Evolutionary conservation across 2,797 vertebrate genomes (phyloP), one percentile per base, ranked within the genome.

Genomic region (Diceros bicornis): DNA sequence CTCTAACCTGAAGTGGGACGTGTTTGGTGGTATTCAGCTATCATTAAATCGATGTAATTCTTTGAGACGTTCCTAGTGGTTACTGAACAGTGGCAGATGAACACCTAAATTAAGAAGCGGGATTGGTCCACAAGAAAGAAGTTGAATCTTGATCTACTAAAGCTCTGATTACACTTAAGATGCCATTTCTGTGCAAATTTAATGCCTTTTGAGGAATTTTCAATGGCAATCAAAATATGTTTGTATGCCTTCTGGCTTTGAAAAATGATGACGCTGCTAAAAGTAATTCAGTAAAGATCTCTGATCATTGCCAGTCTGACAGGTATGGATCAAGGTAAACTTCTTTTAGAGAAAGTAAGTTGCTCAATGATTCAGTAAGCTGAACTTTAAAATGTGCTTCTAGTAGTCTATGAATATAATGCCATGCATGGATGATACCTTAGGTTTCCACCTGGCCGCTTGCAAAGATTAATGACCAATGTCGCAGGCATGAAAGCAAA

Each of bases 391-490:
- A 52, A 79, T 91, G 94, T 97, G 96, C 96, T 94, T 23, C 84
- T 79, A 29, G 78, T 96, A 90, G 89, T 50, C 93, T 98, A 59
- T 97, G 96, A 86, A 68, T 98, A 91, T 97, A 98, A 96, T 89
- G 87, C 85, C 97, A 95, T 87, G 96, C 93, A 85, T 95, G 97
- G 90, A 96, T 97, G 97, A 96, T 82, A 98, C 68, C 91, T 98
- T 87, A 50, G 84, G 87, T 98, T 98, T 99, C 97, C 77, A 98
- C 98, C 98, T 98, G 93, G 97, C 97, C 87, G 4, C 91, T 98
- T 98, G 96, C 95, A 96, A 98, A 98, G 98, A 98, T 98, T 98
- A 97, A 98, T 98, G 97, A 97, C 62, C 92, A 50, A 59, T 98
- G 97, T 97, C 61, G 25, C 25, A 25, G 2, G 52, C 96, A 97